Evolutionary conservation across 1,140 invertebrate genomes (phyloP).

Genomic region (Orius laevigatus): DNA sequence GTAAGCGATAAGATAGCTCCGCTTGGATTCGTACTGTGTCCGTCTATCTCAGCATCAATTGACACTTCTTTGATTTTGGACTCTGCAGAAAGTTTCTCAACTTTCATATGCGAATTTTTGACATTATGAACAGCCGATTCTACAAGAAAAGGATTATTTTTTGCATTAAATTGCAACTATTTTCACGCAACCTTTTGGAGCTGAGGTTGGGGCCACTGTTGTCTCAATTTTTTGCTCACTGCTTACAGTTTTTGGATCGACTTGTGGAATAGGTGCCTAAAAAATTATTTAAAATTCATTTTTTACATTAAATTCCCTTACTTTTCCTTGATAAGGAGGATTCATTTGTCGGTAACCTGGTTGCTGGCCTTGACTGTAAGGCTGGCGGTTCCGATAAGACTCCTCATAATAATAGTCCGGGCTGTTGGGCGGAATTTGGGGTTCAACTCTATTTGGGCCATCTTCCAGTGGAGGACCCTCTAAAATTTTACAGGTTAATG

Average conservation of each 20-base stretch:
- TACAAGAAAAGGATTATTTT: too few relatives aligned
- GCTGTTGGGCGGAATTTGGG: neutral
- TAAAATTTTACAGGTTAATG: neutral
- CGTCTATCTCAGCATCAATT: constrained; percentile 34
- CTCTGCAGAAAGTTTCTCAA: constrained; percentile 25
- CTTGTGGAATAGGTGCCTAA: too few relatives aligned
- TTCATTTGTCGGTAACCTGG: constrained; percentile 1
- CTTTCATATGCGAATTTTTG: constrained; percentile 20
- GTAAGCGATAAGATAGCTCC: constrained; percentile 74
- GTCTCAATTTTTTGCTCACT: neutral
- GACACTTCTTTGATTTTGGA: constrained; percentile 20
- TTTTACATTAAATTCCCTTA: too few relatives aligned
- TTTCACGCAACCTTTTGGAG: neutral
- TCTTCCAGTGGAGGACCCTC: neutral
- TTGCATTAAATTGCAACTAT: too few relatives aligned
- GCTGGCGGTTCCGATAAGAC: constrained; percentile 9
- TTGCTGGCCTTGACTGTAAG: neutral
- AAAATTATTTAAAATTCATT: neutral
- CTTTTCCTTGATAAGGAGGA: neutral
- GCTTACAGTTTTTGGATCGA: neutral
- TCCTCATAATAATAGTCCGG: constrained; percentile 18
- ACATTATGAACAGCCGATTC: neutral
- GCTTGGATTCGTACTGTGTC: constrained; percentile 44
- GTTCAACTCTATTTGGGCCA: neutral
- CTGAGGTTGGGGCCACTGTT: neutral